Conservation (phyloP, 2,888 invertebrate species). For the Ophioninae sp. region DNA sequence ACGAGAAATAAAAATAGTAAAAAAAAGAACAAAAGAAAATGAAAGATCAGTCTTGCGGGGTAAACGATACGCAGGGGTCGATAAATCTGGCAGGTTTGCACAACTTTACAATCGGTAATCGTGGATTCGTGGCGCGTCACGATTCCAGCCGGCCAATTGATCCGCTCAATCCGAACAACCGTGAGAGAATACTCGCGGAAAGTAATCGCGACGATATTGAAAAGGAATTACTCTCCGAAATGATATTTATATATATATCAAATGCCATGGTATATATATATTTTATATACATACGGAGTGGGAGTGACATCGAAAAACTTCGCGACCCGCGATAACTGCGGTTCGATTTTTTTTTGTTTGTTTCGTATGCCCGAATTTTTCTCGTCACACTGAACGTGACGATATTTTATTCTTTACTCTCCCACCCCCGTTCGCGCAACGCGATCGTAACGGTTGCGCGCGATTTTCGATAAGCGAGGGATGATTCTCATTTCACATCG, state of each 20-base stretch:
- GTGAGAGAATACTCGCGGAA: constrained; percentile 15
- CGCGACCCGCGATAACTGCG: constrained; percentile 48
- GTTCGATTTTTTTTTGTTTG: constrained; percentile 38
- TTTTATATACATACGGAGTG: constrained; percentile 63
- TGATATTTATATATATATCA: constrained; percentile 54
- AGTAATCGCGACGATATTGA: constrained; percentile 21
- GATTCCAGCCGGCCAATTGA: not conserved
- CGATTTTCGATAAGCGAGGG: constrained; percentile 30
- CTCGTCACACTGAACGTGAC: constrained; percentile 5
- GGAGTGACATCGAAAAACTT: constrained; percentile 24
- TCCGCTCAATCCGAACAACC: constrained; percentile 6
- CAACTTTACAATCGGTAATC: constrained; percentile 24
- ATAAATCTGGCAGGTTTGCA: constrained; percentile 50
- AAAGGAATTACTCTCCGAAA: constrained; percentile 41
- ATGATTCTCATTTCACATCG: constrained; percentile 21
- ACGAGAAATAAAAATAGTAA: not conserved
- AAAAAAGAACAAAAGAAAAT: constrained; percentile 32
- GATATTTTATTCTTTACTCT: not conserved
- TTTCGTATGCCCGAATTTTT: constrained; percentile 26
- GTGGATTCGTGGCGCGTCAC: not conserved
- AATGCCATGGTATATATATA: constrained; percentile 30
- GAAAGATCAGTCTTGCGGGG: constrained; percentile 75
- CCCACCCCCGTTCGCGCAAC: constrained; percentile 50
- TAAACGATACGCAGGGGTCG: constrained; percentile 62
- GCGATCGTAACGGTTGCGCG: constrained; percentile 37